These are phyloP conservation scores for Notodonta dromedarius DNA, from an alignment of 2,888 invertebrate species.

Conservation along the genomic window DNA sequence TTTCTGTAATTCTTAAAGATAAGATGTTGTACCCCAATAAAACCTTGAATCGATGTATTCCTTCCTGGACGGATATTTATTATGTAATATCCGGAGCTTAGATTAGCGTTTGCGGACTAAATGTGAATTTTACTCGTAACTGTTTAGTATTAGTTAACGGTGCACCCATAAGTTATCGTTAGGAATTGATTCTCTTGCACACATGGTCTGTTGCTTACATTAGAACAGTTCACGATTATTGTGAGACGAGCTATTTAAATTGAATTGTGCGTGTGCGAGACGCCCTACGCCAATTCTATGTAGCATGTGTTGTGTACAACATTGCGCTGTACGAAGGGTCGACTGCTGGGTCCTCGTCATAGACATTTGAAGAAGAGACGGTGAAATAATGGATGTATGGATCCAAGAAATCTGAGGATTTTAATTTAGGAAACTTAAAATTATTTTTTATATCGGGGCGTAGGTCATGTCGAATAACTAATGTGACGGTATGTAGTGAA, in stretches of 20 bases:
- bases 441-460: constrained; percentile 71
- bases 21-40: constrained; percentile 49
- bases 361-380: constrained; percentile 58
- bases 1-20: constrained; percentile 50
- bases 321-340: constrained; percentile 34
- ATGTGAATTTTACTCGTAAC: constrained; percentile 63
- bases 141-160: constrained; percentile 59
- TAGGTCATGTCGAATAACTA: constrained; percentile 55
- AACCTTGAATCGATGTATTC: constrained; percentile 51
- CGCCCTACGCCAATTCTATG: constrained; percentile 14
- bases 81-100: constrained; percentile 52
- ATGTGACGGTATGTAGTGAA: constrained; percentile 61
- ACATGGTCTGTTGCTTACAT: constrained; percentile 48
- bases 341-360: constrained; percentile 37
- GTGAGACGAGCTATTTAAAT: constrained; percentile 42
- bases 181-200: constrained; percentile 66
- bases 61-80: constrained; percentile 44
- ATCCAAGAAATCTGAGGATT: constrained; percentile 59
- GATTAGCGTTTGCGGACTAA: constrained; percentile 53
- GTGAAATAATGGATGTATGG: constrained; percentile 52
- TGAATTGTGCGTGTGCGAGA: constrained; percentile 24
- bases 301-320: constrained; percentile 30
- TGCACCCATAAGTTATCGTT: constrained; percentile 64
- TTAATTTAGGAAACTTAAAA: constrained; percentile 68
- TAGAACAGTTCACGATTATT: constrained; percentile 30